Conservation (phyloP, 53 echinoderm and acorn worm genomes). For the Paracentrotus lividus region DNA sequence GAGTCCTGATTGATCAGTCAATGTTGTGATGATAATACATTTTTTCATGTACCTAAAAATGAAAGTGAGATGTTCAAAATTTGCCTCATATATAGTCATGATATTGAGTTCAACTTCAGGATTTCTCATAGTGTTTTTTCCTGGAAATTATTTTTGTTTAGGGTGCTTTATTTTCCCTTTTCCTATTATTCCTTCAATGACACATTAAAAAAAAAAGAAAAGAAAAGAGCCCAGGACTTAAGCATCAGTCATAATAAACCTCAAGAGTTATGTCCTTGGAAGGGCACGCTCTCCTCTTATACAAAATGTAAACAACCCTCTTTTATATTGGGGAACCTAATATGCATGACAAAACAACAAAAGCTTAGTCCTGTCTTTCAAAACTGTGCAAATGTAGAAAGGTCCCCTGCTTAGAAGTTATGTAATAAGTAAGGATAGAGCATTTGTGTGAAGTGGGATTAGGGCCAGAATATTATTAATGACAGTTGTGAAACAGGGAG, state of each 20-base stretch:
- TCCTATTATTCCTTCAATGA: neutral
- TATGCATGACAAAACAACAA: conserved; percentile 2
- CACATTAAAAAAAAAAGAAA: neutral
- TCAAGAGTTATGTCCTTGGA: neutral
- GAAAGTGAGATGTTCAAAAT: too few relatives aligned
- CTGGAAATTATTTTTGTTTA: neutral
- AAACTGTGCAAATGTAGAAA: neutral
- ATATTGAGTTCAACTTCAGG: too few relatives aligned
- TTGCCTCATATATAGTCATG: too few relatives aligned
- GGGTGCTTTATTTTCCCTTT: neutral
- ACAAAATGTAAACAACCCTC: neutral
- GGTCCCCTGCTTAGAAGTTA: conserved; percentile 14
- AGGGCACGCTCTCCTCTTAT: neutral
- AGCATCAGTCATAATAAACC: neutral
- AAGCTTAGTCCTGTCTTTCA: neutral
- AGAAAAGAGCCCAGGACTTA: neutral
- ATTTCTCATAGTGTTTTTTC: too few relatives aligned
- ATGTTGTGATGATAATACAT: too few relatives aligned
- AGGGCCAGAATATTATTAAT: neutral
- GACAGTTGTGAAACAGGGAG: neutral
- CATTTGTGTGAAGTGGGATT: neutral
- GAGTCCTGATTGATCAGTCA: too few relatives aligned
- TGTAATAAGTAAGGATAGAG: neutral
- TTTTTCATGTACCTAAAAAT: too few relatives aligned
- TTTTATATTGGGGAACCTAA: neutral